Evolutionary conservation across 2,797 vertebrate genomes (phyloP), one percentile per base, ranked within the genome.

Genomic region (Holocentrus rufus): DNA sequence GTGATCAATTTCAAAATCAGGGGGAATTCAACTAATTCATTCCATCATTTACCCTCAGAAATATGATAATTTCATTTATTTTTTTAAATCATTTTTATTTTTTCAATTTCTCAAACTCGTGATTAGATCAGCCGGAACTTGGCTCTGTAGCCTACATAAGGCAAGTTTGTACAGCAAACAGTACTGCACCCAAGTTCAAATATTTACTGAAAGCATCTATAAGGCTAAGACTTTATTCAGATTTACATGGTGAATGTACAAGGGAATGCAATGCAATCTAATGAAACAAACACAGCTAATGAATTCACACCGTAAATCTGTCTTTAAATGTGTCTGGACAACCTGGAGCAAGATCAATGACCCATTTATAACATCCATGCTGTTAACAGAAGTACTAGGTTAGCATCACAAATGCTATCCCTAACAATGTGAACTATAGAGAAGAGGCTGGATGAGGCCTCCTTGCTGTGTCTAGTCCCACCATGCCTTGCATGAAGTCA

Each of bases 131-230:
- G 85, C 85, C 85, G 86, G 88, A 92, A 85, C 86, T 90, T 72
- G 72, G 69, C 78, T 91, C 53, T 84, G 87, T 84, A 27, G 25
- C 25, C 25, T 27, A 91, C 90, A 92, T 89, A 90, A 2, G 7
- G 5, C 31, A 34, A 34, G 31, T 81, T 74, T 67, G 57, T 44
- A 63, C 25, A 79, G 86, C 87, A 92, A 91, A 92, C 84, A 91
- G 78, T 18, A 79, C 90, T 89, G 65, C 92, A 70, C 93, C 93
- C 91, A 86, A 71, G 61, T 70, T 87, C 88, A 93, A 94, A 94
- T 94, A 94, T 92, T 93, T 90, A 87, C 83, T 65, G 57, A 85
- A 81, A 80, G 74, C 72, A 81, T 83, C 61, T 83, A 68, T 68
- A 74, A 65, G 73, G 82, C 68, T 47, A 17, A 61, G 53, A 60